Base-by-base conservation (phyloP, 2,797 vertebrate genomes). In the Esox lucius region DNA sequence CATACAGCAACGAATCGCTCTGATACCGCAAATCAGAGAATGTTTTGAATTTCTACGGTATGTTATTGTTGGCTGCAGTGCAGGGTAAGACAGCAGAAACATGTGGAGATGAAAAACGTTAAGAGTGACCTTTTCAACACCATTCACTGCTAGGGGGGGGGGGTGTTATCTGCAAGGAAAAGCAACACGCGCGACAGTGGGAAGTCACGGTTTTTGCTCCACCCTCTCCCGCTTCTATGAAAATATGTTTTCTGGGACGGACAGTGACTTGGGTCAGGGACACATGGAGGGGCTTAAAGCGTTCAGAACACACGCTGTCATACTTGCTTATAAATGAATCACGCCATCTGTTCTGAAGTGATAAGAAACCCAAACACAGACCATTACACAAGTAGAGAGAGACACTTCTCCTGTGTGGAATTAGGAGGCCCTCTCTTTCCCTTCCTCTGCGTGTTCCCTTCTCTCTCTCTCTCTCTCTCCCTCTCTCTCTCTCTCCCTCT, bases 271-370 rank as follows among this genome's bases (percentile, higher is more conserved):
- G 78, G 80, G 67, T 59, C 56, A 75, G 48, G 17, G 79, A 82
- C 83, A 78, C 86, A 85, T 77, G 56, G 76, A 87, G 84, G 78
- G 83, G 80, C 82, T 83, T 81, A 87, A 84, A 87, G 82, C 39
- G 73, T 51, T 81, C 89, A 90, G 90, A 93, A 91, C 90, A 81
- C 75, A 69, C 77, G 33, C 79, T 62, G 70, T 90, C 87, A 86
- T 84, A 84, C 87, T 84, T 85, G 69, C 71, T 89, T 86, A 86
- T 88, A 86, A 90, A 87, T 91, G 87, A 84, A 72, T 77, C 69
- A 70, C 75, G 82, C 87, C 83, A 84, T 89, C 84, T 85, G 80
- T 80, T 88, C 69, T 75, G 84, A 73, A 73, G 81, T 74, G 90
- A 91, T 90, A 91, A 93, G 87, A 69, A 79, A 78, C 46, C 77